Percentiles rank a stretch among this genome's conserved stretches.
Evolutionary conservation across 1,140 invertebrate species (phyloP).

Genomic region (Orius laevigatus): DNA sequence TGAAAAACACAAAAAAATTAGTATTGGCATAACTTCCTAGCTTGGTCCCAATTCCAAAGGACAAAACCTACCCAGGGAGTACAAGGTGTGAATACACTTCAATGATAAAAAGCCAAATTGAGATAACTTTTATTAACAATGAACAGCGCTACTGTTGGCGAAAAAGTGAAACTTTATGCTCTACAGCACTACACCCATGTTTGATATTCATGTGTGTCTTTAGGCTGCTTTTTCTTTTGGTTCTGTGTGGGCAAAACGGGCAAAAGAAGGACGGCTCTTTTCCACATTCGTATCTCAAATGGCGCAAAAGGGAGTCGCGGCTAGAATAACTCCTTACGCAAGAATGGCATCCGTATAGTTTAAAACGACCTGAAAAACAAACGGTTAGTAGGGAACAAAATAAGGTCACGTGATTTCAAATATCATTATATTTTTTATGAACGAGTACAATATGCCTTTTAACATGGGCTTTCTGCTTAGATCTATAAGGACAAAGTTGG

Average conservation of each 20-base stretch:
- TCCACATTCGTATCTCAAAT: slow-evolving; percentile 23
- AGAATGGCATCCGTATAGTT: neutral
- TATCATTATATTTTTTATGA: neutral
- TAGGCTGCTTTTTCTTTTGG: slow-evolving; percentile 19
- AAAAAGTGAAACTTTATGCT: no score
- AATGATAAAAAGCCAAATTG: no score
- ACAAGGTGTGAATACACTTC: no score
- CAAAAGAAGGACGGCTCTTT: slow-evolving; percentile 26
- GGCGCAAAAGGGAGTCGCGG: neutral
- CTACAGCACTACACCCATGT: slow-evolving; percentile 20
- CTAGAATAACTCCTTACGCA: slow-evolving; percentile 3
- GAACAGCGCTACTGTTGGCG: no score
- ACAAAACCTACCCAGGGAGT: no score
- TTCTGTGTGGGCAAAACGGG: slow-evolving; percentile 19
- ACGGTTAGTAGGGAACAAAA: neutral
- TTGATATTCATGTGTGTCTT: slow-evolving; percentile 26
- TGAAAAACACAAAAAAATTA: no score
- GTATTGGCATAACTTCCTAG: no score
- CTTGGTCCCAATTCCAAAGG: no score
- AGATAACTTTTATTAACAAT: no score
- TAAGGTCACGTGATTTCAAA: neutral
- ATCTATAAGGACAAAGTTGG: slow-evolving; percentile 32
- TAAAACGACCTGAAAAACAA: no score
- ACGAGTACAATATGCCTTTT: slow-evolving; percentile 25
- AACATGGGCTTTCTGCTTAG: slow-evolving; percentile 28